Base-by-base conservation (phyloP, 2,113 vertebrate species). In the Percina caprodes region DNA sequence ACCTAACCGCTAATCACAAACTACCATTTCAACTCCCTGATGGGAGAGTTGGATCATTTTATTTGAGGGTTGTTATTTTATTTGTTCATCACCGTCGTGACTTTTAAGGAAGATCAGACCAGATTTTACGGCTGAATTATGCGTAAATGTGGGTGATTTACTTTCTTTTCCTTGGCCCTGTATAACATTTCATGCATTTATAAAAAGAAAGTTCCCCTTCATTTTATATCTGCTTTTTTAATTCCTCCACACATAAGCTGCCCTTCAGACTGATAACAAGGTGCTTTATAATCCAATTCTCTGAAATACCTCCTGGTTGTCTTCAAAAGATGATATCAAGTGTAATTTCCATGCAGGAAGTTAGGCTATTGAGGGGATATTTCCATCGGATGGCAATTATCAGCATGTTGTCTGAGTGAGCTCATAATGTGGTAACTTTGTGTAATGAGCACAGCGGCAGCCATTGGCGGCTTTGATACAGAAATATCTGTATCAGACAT, bases 231-330 rank as follows among this genome's bases (percentile, higher is more conserved):
- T 16, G 12, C 49, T 13, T 52, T 48, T 54, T 68, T 74, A n/a
- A 51, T 77, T 49, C 54, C 71, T 63, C 63, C 49, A 18, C 68
- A n/a, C 4, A 51, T 15, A 59, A 63, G 51, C 67, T 58, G 52
- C 62, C 67, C 52, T 73, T 70, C 71, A 76, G 74, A 48, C 77
- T 54, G 74, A 89, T 80, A 81, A 89, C 30, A 68, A 62, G 69
- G 74, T 80, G 70, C 69, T 73, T 83, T 67, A 62, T 91, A 79
- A 88, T 86, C 88, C 80, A 65, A 45, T 80, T 85, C 75, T 72
- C 71, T 69, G 16, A 86, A 68, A 82, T 48, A 62, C 75, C 77
- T 88, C 67, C 60, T 71, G 83, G 68, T 77, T 86, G 70, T 71
- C 51, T 45, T 73, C 10, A 54, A 24, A 68, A 80, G 79, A 85